Base-by-base conservation (phyloP, 1,140 invertebrate species). In the Nasonia vitripennis region DNA sequence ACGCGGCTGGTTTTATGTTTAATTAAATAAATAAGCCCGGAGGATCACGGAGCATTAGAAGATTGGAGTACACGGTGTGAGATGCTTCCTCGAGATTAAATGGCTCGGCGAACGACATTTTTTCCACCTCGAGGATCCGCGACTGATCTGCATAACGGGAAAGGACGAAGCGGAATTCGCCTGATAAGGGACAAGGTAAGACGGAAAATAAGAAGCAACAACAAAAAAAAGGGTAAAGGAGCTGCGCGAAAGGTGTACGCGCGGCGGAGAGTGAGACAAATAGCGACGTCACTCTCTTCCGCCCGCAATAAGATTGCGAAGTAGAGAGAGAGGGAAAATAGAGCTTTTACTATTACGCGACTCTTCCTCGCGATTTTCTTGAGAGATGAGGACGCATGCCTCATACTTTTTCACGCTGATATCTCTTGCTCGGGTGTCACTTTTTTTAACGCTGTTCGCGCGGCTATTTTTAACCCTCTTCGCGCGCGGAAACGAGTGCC, bases 331-430 rank as follows among this genome's bases (percentile, higher is more conserved):
- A 7, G 9, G 0, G 77, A 73, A 79, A 70, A 45, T 73, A 84
- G 23, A 79, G 83, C 31, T 84, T 71, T 71, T 79, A 73, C 68
- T 84, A 84, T 79, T 84, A 84, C 55, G 75, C 45, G 77, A 62
- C 62, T 73, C 37, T 23, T 75, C 37, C 12, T 73, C 31, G 31
- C 77, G 68, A 79, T 84, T 84, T 84, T 68, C 45, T 73, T 84
- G 62, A 79, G 68, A 71, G 68, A 84, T 77, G 71, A 68, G 71
- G 34, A 41, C 20, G n/a, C 74, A 20, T 67, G 41, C 11, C 74
- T 83, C 45, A 37, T 79, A 71, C 45, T 80, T 79, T 84, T 84
- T 78, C 74, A 70, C 1, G 55, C 7, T 20, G 37, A 45, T 68
- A 78, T 83, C 37, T 78, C 17, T 17, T 27, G 73, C 55, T 34